These are phyloP conservation scores for Catharus fuscescens DNA, from an alignment of 2,113 vertebrate species.

Conservation along the genomic window DNA sequence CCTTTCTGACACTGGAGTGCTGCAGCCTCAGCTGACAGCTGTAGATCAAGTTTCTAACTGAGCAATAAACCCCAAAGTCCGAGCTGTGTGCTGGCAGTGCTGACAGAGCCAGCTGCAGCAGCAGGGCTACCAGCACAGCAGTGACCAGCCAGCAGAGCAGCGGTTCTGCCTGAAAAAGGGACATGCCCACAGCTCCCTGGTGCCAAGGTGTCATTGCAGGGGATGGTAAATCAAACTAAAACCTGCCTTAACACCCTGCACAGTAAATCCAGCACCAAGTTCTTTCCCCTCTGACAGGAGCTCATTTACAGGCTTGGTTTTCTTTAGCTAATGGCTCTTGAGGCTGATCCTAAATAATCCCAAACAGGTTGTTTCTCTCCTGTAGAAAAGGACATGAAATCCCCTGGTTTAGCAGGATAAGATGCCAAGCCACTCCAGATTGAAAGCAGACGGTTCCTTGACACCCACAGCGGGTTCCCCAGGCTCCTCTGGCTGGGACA, in stretches of 20 bases:
- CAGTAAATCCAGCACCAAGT: background rate
- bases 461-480: background rate
- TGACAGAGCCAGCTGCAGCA: background rate
- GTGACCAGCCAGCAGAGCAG: background rate
- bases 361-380: background rate
- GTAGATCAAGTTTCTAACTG: background rate
- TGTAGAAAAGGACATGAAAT: background rate
- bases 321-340: background rate
- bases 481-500: background rate
- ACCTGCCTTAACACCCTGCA: background rate
- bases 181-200: background rate
- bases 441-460: background rate
- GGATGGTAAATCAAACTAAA: background rate
- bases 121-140: background rate
- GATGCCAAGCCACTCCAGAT: background rate
- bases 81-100: background rate
- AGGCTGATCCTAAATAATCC: conserved; percentile 13
- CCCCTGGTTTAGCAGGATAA: background rate
- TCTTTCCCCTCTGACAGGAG: background rate
- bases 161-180: background rate
- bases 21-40: background rate
- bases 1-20: background rate
- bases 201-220: background rate
- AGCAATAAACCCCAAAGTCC: background rate
- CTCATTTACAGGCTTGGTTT: background rate